Evolutionary conservation across 2,113 vertebrate species (phyloP), one percentile per base, ranked within the genome.

Genomic region (Pungitius pungitius): DNA sequence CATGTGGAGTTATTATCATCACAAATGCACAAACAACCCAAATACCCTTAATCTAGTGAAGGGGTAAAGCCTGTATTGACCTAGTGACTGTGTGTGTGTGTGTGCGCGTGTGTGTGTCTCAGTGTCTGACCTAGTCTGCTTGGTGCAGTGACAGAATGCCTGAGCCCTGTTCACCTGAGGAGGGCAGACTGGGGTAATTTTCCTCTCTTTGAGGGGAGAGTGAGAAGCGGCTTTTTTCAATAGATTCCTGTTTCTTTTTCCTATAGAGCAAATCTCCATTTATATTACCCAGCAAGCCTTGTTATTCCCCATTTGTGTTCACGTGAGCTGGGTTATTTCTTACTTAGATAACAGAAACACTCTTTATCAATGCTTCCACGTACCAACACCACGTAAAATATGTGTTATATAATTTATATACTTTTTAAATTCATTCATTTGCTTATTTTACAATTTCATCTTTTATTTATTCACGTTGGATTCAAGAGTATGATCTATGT

Each of bases 101-200:
- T 47, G 73, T 43, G 51, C 65, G 59, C 40, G 73, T 76, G 40
- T 45, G 54, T 18, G 54, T 56, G 26, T 56, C 51, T 80, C 47
- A 22, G 17, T 33, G 74, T 80, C 73, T 87, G 88, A 87, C 82
- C 82, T 77, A 83, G 75, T 88, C 82, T 78, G 77, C 74, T 70
- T 54, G 54, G 64, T 68, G 79, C 37, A 37, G 27, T 80, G 70
- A 83, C 81, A 82, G 75, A 73, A 69, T 88, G 82, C 80, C 78
- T 85, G 42, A 90, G 64, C 82, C 70, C 62, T 77, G 75, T 92
- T 89, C 91, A 93, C 93, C 93, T 93, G 92, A 90, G 87, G 92
- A 93, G 92, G 92, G 92, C 92, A 93, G 92, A 78, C 90, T 93
- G 91, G 89, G 91, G 90, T 91, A 77, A 86, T 88, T 79, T 93